phyloP scores from a whole-genome alignment of 2,888 invertebrate species.

The Clitarchus hookeri region DNA sequence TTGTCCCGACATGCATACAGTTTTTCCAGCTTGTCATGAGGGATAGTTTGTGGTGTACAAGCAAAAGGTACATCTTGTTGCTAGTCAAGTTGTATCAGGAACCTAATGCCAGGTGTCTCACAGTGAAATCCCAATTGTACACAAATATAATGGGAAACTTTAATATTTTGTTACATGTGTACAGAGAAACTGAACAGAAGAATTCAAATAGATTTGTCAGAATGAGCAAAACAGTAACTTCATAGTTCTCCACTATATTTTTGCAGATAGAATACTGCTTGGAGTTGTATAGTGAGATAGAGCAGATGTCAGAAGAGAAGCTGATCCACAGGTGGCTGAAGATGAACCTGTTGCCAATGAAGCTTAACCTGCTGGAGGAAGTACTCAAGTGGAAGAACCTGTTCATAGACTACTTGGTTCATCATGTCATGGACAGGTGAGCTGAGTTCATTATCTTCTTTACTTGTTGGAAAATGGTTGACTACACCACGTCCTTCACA shows the following conservation, averaged over 20 bases:
- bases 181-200: too few relatives aligned
- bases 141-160: too few relatives aligned
- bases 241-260: not conserved
- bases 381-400: conserved; percentile 88
- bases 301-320: conserved; percentile 63
- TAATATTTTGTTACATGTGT: too few relatives aligned
- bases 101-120: too few relatives aligned
- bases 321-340: conserved; percentile 80
- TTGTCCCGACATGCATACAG: too few relatives aligned
- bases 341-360: conserved; percentile 77
- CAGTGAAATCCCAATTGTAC: too few relatives aligned
- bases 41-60: too few relatives aligned
- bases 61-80: too few relatives aligned
- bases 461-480: not conserved
- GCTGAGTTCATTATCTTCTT: not conserved
- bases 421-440: conserved; percentile 75
- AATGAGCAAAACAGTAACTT: too few relatives aligned
- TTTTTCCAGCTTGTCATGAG: too few relatives aligned
- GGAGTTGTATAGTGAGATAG: not conserved
- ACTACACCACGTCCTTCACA: not conserved
- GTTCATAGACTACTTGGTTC: conserved; percentile 83
- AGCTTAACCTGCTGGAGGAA: conserved; percentile 79
- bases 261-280: conserved; percentile 17
- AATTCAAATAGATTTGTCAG: too few relatives aligned
- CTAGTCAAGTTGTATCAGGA: too few relatives aligned